phyloP scores from a whole-genome alignment of 2,888 invertebrate genomes.

The Polydesmus complanatus region DNA sequence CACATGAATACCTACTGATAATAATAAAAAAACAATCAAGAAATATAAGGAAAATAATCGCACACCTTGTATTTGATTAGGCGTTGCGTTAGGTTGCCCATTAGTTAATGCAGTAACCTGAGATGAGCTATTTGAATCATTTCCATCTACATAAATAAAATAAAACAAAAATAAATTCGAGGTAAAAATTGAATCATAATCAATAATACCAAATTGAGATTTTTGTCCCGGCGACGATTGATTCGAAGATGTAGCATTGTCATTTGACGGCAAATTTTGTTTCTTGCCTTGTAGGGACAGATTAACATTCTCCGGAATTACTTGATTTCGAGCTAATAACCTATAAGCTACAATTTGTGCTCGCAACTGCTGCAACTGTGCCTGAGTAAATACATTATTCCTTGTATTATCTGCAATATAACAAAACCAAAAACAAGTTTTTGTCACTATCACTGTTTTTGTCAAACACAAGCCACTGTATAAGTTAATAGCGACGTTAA shows the following conservation, averaged over 20 bases:
- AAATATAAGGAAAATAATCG: background rate
- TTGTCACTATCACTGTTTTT: too few relatives aligned
- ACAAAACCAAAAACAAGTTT: too few relatives aligned
- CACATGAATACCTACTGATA: too few relatives aligned
- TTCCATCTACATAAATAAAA: background rate
- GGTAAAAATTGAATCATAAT: too few relatives aligned
- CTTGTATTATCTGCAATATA: background rate
- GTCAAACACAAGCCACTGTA: too few relatives aligned
- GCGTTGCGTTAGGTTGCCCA: background rate
- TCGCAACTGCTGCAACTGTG: constrained; percentile 73
- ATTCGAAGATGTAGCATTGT: background rate
- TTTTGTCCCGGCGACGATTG: background rate
- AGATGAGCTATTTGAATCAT: background rate
- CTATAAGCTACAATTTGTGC: constrained; percentile 91
- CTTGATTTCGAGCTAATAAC: constrained; percentile 76
- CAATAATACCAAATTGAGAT: background rate
- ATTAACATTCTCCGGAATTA: constrained; percentile 61
- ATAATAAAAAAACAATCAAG: too few relatives aligned
- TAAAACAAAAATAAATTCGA: too few relatives aligned
- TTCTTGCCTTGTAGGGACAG: constrained; percentile 49
- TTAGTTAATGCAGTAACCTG: background rate
- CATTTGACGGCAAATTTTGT: background rate
- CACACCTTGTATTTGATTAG: background rate
- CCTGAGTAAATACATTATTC: background rate
- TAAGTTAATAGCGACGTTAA: too few relatives aligned